These are phyloP conservation scores for Etheostoma perlongum DNA, from an alignment of 2,797 vertebrate species.

Conservation along the genomic window DNA sequence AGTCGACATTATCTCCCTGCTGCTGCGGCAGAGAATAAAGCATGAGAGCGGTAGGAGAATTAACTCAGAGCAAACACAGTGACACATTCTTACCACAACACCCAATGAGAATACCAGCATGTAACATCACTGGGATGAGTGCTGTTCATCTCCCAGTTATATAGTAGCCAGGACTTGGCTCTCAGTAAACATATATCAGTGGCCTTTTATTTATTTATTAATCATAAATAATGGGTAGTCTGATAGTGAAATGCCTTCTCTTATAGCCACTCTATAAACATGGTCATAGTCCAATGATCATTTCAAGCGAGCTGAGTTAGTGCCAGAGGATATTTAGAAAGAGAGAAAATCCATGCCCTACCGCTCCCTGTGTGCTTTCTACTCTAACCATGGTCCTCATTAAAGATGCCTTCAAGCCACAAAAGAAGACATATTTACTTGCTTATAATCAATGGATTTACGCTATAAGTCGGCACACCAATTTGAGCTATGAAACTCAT, in stretches of 20 bases:
- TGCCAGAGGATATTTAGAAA: constrained; percentile 66
- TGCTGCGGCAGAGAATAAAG: constrained; percentile 59
- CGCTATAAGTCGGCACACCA: constrained; percentile 12
- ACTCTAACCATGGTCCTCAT: constrained; percentile 47
- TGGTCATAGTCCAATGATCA: constrained; percentile 65
- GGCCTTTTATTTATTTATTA: constrained; percentile 61
- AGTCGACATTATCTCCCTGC: constrained; percentile 75
- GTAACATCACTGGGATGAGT: constrained; percentile 23
- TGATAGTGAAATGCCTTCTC: constrained; percentile 56
- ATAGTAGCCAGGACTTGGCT: constrained; percentile 30
- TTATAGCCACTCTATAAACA: constrained; percentile 64
- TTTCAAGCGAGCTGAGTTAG: constrained; percentile 48
- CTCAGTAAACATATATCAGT: constrained; percentile 33
- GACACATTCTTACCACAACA: constrained; percentile 45
- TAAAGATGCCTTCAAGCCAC: constrained; percentile 54
- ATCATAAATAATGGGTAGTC: constrained; percentile 52
- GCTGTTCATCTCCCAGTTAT: constrained; percentile 27
- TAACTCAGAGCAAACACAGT: constrained; percentile 58
- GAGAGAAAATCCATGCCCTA: constrained; percentile 46
- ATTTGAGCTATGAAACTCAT: constrained; percentile 39
- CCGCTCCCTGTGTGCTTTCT: constrained; percentile 40
- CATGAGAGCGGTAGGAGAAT: constrained; percentile 50
- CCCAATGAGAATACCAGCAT: constrained; percentile 29
- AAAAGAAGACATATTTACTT: constrained; percentile 48
- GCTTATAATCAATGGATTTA: constrained; percentile 62